Base-by-base conservation (phyloP, 2,797 vertebrate genomes). In the Siniperca obscura region DNA sequence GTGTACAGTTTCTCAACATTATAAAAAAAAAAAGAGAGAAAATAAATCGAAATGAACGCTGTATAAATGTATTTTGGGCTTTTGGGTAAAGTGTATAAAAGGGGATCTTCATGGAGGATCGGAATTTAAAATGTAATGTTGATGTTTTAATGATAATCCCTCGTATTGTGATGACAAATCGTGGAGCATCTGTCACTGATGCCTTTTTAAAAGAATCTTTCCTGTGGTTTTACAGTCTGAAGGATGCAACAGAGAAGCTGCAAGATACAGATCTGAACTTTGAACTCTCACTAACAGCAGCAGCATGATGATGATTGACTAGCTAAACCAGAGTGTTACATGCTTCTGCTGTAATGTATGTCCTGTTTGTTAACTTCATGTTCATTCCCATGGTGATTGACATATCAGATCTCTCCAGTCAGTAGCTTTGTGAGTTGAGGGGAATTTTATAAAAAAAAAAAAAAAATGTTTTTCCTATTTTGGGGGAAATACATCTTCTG, bases 111-210 rank as follows among this genome's bases (percentile, higher is more conserved):
- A 9, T 27, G 2, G 22, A 57, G 27, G 73, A 62, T 71, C n/a
- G 5, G 22, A 36, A 68, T 46, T 81, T 16, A 44, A 81, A 71
- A 57, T 68, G 40, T 70, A 19, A 50, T 53, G 66, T 68, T 86
- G 16, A 50, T 53, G 66, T 68, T 86, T 44, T 25, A 61, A 69
- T 74, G 81, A 83, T 87, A 86, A 86, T 89, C 82, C 40, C 87
- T 81, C 14, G n/a, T 86, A 64, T 86, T 87, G 86, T 89, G 86
- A 87, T 82, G 89, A 91, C 86, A 90, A 89, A 87, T 90, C 55
- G 16, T 71, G 55, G 55, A 59, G 67, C 57, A 14, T 82, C 62
- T 19, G 0, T 85, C 72, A 64, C 78, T 25, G 67, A 87, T 76
- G 87, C 70, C 72, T 87, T 82, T 77, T 55, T 30, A 3, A 70